Evolutionary conservation across 2,888 invertebrate species (phyloP).

Genomic region (Mesochorus sp.): DNA sequence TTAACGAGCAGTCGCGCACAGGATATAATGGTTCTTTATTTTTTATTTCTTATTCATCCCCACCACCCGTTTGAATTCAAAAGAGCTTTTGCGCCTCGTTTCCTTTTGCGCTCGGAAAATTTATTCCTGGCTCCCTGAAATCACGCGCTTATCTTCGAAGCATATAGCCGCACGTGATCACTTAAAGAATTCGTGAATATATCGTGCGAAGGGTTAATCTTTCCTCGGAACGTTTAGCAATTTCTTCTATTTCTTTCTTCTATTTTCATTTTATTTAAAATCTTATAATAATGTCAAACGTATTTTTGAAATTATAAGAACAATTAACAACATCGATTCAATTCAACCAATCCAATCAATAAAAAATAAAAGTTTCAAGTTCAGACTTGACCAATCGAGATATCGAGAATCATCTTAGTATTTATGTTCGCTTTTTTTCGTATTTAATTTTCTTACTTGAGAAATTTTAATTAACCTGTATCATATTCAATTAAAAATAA

Average conservation of each 20-base stretch:
- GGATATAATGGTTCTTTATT: slow-evolving; percentile 60
- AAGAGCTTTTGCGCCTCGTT: slow-evolving; percentile 51
- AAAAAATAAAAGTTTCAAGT: too few relatives aligned
- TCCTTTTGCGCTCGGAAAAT: slow-evolving; percentile 39
- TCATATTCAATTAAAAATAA: too few relatives aligned
- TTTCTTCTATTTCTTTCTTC: neutral
- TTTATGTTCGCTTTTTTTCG: too few relatives aligned
- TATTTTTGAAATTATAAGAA: too few relatives aligned
- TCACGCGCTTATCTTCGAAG: neutral
- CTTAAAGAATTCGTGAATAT: slow-evolving; percentile 2
- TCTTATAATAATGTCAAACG: too few relatives aligned
- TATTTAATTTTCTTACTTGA: too few relatives aligned
- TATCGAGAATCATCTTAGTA: too few relatives aligned
- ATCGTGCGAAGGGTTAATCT: neutral
- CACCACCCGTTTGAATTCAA: slow-evolving; percentile 59
- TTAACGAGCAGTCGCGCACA: slow-evolving; percentile 63
- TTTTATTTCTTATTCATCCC: slow-evolving; percentile 5
- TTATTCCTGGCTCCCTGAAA: neutral
- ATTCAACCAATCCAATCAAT: too few relatives aligned
- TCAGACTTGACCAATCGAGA: too few relatives aligned
- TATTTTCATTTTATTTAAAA: too few relatives aligned
- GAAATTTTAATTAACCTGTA: too few relatives aligned
- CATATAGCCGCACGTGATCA: neutral
- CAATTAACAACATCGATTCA: too few relatives aligned
- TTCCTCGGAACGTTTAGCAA: neutral